These are phyloP conservation scores for Drosophila paucipuncta DNA, from an alignment of 2,888 invertebrate genomes.

Conservation along the genomic window DNA sequence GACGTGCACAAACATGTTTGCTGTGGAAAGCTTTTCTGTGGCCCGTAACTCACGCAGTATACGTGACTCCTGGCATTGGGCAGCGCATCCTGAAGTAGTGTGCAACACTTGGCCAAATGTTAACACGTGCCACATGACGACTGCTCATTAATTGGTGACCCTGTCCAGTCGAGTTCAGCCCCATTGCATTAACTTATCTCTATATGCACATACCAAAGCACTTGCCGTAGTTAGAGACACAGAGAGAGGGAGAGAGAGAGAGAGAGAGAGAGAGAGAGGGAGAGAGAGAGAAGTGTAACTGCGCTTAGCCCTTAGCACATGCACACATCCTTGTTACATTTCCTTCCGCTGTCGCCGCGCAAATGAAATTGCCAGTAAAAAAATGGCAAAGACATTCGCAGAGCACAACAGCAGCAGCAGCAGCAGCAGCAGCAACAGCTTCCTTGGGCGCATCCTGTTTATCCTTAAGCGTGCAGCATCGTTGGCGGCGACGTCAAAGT, in stretches of 20 bases:
- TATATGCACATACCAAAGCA: constrained; percentile 64
- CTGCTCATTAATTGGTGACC: constrained; percentile 70
- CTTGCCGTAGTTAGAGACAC: constrained; percentile 22
- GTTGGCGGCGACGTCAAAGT: constrained; percentile 38
- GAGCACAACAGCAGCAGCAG: constrained; percentile 2
- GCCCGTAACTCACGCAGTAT: constrained; percentile 59
- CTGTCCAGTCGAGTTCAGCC: constrained; percentile 23
- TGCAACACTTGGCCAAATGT: constrained; percentile 63
- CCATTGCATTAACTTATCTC: constrained; percentile 81
- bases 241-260: not conserved
- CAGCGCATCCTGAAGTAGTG: constrained; percentile 41
- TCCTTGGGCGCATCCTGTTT: constrained; percentile 78
- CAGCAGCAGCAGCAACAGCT: constrained; percentile 19
- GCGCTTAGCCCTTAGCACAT: constrained; percentile 39
- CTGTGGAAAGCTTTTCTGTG: constrained; percentile 24
- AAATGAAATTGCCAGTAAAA: constrained; percentile 73
- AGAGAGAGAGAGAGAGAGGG: not conserved
- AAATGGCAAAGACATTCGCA: constrained; percentile 42
- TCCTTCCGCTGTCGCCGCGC: constrained; percentile 61
- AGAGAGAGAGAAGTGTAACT: constrained; percentile 10
- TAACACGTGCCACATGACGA: constrained; percentile 65
- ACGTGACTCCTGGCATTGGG: constrained; percentile 65
- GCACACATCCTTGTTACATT: constrained; percentile 50
- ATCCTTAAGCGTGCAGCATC: constrained; percentile 59
- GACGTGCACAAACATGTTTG: constrained; percentile 74